These are phyloP conservation scores for Conistra vaccinii DNA, from an alignment of 2,888 invertebrate species.

Conservation along the genomic window DNA sequence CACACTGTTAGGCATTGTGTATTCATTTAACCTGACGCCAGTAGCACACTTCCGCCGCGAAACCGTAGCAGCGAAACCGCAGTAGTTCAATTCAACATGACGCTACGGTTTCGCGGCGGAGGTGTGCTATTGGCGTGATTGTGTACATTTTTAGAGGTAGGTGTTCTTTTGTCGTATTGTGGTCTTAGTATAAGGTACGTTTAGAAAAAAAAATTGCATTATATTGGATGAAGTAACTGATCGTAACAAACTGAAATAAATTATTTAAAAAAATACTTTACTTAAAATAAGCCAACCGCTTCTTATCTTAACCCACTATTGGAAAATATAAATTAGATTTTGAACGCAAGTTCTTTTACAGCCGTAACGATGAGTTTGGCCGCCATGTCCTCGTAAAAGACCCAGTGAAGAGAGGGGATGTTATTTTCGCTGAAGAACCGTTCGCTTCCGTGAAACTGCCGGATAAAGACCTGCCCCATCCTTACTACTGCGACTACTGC, in stretches of 20 bases:
- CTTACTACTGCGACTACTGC: slow-evolving; percentile 93
- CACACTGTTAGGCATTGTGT: too few species aligned
- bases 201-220: too few species aligned
- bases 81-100: too few species aligned
- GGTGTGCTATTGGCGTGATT: too few species aligned
- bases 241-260: background rate
- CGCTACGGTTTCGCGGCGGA: too few species aligned
- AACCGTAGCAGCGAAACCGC: too few species aligned
- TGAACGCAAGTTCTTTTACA: slow-evolving; percentile 66
- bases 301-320: background rate
- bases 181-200: too few species aligned
- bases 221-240: slow-evolving; percentile 11
- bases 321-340: background rate
- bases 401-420: slow-evolving; percentile 92
- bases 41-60: too few species aligned
- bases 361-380: slow-evolving; percentile 91
- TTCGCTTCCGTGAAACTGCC: slow-evolving; percentile 94
- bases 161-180: too few species aligned
- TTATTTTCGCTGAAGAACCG: slow-evolving; percentile 95
- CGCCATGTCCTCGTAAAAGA: slow-evolving; percentile 92
- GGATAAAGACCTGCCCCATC: slow-evolving; percentile 87
- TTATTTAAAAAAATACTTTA: background rate
- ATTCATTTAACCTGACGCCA: too few species aligned
- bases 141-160: too few species aligned
- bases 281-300: background rate